Base-by-base conservation (phyloP, 2,888 invertebrate genomes). In the Noctua pronuba region DNA sequence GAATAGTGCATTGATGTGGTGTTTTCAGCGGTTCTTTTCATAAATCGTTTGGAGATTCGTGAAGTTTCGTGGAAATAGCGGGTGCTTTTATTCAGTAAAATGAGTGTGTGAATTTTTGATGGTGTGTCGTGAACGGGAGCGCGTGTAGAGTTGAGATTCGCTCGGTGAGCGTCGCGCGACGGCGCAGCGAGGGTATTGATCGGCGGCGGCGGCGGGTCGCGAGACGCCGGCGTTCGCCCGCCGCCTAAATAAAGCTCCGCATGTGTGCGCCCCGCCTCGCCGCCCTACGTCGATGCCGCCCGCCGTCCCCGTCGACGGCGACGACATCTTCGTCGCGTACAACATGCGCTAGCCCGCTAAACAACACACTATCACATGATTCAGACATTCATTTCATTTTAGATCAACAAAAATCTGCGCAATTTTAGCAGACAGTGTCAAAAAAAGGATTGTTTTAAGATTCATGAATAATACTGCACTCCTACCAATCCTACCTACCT, bases 181-280 rank as follows among this genome's bases (percentile, higher is more conserved):
- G 96, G 96, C 96, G 96, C 96, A 95, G 92, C 91, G 95, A 89
- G 95, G 94, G 95, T 96, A 96, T 96, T 96, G 96, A 96, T 96
- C 96, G 96, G 93, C 93, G 94, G 92, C 91, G 93, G 89, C 92
- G 93, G 92, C 93, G 94, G 92, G 94, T 92, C 93, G 95, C 94
- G 94, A 96, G 96, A 95, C 95, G 95, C 95, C 95, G 96, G 95
- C 96, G 96, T 95, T 91, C 94, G 92, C 92, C 92, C 92, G 95
- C 95, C 95, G 95, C 96, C 96, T 96, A 96, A 96, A 96, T 96
- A 96, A 96, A 96, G 95, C 96, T 95, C 94, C 91, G 95, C 95
- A 95, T 96, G 96, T 96, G 95, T 94, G 94, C 92, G 92, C 92
- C 91, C 89, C 88, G 88, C 89, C 89, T 91, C 91, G 93, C 94